These are phyloP conservation scores for Noctilio leporinus DNA, from an alignment of 2,113 vertebrate genomes.

Conservation along the genomic window DNA sequence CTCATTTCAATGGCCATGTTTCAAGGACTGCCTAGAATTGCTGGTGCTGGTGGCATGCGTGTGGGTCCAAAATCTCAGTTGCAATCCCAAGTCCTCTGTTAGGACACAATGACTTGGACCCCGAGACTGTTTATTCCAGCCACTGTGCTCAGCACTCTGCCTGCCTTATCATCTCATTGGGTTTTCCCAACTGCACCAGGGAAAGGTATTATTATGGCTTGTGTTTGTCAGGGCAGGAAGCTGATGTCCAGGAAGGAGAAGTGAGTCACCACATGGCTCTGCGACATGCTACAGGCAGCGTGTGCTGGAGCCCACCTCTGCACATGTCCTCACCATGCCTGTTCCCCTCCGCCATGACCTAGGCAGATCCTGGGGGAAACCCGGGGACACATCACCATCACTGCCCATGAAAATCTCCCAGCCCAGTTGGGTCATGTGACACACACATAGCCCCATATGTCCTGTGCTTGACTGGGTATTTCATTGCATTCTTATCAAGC, in stretches of 20 bases:
- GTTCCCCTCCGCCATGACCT: accelerated
- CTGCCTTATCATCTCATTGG: not conserved
- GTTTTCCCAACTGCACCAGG: not conserved
- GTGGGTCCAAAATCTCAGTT: too few species aligned
- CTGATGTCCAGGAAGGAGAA: not conserved
- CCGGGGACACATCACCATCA: accelerated
- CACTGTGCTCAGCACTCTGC: not conserved
- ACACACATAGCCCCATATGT: accelerated
- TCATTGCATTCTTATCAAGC: not conserved
- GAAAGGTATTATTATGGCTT: not conserved
- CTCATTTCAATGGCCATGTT: accelerated
- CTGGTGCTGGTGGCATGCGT: not conserved
- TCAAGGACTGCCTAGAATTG: not conserved
- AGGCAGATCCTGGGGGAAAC: not conserved
- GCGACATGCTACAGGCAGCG: too few species aligned
- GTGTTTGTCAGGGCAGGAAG: not conserved
- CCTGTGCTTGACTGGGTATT: not conserved
- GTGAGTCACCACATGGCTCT: not conserved
- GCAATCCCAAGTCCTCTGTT: not conserved
- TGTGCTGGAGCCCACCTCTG: not conserved
- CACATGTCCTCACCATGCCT: accelerated
- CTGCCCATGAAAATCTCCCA: not conserved
- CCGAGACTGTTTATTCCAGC: not conserved
- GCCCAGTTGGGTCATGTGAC: accelerated
- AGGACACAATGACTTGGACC: not conserved